Conservation (phyloP, 2,797 vertebrate species). For the Chelonia mydas region DNA sequence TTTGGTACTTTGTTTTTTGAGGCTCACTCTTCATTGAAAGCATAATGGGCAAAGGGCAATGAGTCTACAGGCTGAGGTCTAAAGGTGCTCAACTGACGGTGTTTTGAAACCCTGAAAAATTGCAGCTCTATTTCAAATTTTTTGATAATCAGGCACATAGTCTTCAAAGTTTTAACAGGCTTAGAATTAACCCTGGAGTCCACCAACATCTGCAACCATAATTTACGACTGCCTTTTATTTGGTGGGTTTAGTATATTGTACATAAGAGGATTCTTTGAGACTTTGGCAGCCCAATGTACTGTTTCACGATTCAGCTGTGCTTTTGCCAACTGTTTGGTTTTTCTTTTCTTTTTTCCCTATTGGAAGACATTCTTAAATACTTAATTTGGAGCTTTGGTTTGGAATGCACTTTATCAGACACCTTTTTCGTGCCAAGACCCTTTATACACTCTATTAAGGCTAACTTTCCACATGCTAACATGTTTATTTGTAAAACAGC, state of each 20-base stretch:
- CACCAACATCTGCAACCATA: conserved; percentile 62
- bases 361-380: conserved; percentile 77
- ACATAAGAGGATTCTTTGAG: conserved; percentile 74
- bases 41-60: background rate
- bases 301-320: conserved; percentile 73
- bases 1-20: background rate
- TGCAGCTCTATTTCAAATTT: conserved; percentile 44
- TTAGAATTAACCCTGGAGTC: conserved; percentile 71
- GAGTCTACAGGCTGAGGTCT: background rate
- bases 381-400: conserved; percentile 74
- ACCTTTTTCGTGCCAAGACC: conserved; percentile 77
- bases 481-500: conserved; percentile 67
- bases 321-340: conserved; percentile 65
- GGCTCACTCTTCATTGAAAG: background rate
- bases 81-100: background rate
- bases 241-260: conserved; percentile 74
- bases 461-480: conserved; percentile 68
- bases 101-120: conserved; percentile 19
- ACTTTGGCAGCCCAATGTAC: conserved; percentile 64
- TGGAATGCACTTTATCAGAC: conserved; percentile 78
- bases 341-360: conserved; percentile 29
- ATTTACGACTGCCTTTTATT: conserved; percentile 74
- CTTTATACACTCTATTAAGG: conserved; percentile 65
- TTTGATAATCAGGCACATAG: conserved; percentile 63
- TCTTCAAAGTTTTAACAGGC: conserved; percentile 77